phyloP scores from a whole-genome alignment of 1,140 invertebrate species.

The Drosophila yakuba region DNA sequence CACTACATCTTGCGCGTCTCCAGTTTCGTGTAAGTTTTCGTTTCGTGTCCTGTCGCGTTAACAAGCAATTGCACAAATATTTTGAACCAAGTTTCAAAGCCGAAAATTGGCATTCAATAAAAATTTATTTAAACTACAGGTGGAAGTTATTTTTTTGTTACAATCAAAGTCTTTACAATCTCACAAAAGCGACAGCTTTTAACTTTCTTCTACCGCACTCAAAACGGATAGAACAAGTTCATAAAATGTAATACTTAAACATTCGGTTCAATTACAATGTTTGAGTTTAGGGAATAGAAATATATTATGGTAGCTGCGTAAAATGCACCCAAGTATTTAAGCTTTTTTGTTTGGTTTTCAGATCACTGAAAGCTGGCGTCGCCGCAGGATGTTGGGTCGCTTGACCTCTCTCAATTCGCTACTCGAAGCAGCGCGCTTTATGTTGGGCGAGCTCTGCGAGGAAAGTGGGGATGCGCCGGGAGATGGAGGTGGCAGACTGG shows the following conservation, averaged over 20 bases:
- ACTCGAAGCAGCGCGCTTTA: slow-evolving; percentile 43
- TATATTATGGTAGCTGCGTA: slow-evolving; percentile 14
- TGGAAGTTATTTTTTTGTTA: slow-evolving; percentile 5
- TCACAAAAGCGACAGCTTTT: background rate
- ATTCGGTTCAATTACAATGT: no score
- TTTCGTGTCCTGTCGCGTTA: slow-evolving; percentile 19
- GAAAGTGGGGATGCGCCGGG: background rate
- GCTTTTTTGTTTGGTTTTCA: background rate
- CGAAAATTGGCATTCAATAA: slow-evolving; percentile 62
- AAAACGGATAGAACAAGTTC: background rate
- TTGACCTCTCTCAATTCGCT: slow-evolving; percentile 29
- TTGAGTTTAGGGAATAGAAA: background rate
- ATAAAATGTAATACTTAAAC: background rate
- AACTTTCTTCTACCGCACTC: background rate
- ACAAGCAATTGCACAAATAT: slow-evolving; percentile 36
- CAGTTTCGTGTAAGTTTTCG: slow-evolving; percentile 21
- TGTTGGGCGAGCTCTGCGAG: background rate
- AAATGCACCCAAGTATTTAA: slow-evolving; percentile 19
- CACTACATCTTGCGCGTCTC: slow-evolving; percentile 5
- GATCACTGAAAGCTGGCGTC: slow-evolving; percentile 38
- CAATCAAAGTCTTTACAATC: background rate
- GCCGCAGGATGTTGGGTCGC: slow-evolving; percentile 55
- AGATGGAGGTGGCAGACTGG: background rate
- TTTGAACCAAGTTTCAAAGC: slow-evolving; percentile 57
- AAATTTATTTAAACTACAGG: slow-evolving; percentile 59